Evolutionary conservation across 2,888 invertebrate species (phyloP).

Genomic region (Stenolophus ochropezus): DNA sequence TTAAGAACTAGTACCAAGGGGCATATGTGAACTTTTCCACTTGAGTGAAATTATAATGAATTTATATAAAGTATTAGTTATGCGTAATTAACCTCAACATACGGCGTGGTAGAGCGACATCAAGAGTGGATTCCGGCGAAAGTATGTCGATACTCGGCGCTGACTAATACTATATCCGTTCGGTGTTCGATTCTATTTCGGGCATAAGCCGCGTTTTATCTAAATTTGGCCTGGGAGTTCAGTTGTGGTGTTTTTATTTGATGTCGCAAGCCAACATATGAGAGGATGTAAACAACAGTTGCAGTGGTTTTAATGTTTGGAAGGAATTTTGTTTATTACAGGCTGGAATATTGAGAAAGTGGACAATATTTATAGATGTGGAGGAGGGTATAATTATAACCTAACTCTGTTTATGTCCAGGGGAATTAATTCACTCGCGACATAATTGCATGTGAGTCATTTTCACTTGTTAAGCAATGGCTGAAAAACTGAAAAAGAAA

Average conservation of each 20-base stretch:
- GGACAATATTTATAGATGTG: not conserved
- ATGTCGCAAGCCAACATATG: slow-evolving; percentile 1
- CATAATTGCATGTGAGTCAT: slow-evolving; percentile 4
- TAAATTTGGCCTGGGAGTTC: slow-evolving; percentile 28
- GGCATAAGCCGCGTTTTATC: slow-evolving; percentile 24
- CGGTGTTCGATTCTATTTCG: not conserved
- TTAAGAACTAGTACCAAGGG: no score
- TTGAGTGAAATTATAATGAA: no score
- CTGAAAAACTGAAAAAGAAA: not conserved
- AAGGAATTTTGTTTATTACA: slow-evolving; percentile 33
- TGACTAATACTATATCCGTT: slow-evolving; percentile 5
- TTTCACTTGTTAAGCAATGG: not conserved
- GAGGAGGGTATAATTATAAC: slow-evolving; percentile 34
- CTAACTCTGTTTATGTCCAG: not conserved
- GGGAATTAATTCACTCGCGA: not conserved
- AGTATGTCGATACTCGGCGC: slow-evolving; percentile 25
- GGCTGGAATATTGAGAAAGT: slow-evolving; percentile 20
- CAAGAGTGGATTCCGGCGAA: not conserved
- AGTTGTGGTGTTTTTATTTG: slow-evolving; percentile 15
- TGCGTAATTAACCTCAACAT: not conserved
- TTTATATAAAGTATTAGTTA: no score
- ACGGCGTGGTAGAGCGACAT: not conserved
- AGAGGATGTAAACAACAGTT: slow-evolving; percentile 42
- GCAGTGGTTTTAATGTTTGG: slow-evolving; percentile 28
- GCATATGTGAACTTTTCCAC: no score